A percentile compares a stretch with the other conserved stretches of the same genome.
phyloP scores from a whole-genome alignment of 2,888 invertebrate species.

The Cabera pusaria region DNA sequence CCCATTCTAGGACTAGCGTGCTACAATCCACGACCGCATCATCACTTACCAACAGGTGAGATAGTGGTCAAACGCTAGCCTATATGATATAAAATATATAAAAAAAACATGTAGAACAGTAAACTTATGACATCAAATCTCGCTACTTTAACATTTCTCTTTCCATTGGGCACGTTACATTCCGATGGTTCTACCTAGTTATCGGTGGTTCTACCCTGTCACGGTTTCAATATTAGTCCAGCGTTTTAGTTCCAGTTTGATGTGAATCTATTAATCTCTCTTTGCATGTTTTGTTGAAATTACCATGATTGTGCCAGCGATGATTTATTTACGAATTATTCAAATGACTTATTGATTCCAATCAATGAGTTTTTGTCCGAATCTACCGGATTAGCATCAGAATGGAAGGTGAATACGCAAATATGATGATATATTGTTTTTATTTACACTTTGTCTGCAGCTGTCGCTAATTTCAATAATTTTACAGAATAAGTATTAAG shows the following conservation, averaged over 20 bases:
- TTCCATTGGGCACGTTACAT: too few relatives aligned
- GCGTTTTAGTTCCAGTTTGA: constrained; percentile 1
- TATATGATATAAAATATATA: too few relatives aligned
- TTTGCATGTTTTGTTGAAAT: constrained; percentile 46
- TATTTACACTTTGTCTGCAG: constrained; percentile 37
- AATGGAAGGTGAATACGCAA: constrained; percentile 52
- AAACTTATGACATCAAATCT: too few relatives aligned
- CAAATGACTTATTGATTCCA: constrained; percentile 60
- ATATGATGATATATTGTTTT: constrained; percentile 44
- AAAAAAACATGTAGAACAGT: too few relatives aligned
- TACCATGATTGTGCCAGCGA: constrained; percentile 49
- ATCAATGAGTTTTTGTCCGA: constrained; percentile 56
- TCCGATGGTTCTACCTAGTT: too few relatives aligned
- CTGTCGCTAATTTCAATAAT: constrained; percentile 35
- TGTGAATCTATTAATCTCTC: constrained; percentile 39
- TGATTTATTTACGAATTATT: constrained; percentile 72
- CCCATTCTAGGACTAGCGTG: too few relatives aligned
- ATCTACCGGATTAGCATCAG: constrained; percentile 56
- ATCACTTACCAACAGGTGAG: too few relatives aligned
- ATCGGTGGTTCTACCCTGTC: too few relatives aligned
- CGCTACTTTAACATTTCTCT: too few relatives aligned
- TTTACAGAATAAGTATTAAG: constrained; percentile 8
- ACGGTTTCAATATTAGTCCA: background rate
- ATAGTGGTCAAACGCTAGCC: too few relatives aligned
- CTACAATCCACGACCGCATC: too few relatives aligned